Conservation (phyloP, 1,140 invertebrate genomes). For the Chironomus tepperi region DNA sequence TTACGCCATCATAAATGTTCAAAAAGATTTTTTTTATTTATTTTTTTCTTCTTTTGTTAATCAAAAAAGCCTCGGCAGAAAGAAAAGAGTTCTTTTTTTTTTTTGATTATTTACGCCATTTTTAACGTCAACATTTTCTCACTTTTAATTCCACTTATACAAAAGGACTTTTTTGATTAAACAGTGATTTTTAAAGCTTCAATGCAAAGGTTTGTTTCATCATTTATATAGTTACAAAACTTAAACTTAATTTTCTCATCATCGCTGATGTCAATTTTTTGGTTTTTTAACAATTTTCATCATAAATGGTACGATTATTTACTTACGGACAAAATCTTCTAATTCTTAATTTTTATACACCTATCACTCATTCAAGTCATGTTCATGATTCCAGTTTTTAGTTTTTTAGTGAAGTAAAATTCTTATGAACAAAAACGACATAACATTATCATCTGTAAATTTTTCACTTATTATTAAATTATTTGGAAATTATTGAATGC, state of each 20-base stretch:
- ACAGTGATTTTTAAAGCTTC: conserved; percentile 10
- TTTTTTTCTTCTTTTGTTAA: no score
- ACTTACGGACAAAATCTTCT: not conserved
- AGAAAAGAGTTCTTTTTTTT: not conserved
- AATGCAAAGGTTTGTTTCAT: conserved; percentile 15
- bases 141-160: not conserved
- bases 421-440: no score
- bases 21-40: no score
- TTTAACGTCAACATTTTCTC: not conserved
- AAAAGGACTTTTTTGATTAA: no score
- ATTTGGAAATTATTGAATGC: conserved; percentile 50
- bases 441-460: no score
- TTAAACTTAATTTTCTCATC: not conserved
- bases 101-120: not conserved
- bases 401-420: no score
- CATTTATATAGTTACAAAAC: conserved; percentile 9
- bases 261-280: not conserved
- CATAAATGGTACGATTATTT: not conserved
- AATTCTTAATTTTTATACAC: no score
- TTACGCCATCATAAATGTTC: no score
- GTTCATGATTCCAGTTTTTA: no score
- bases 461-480: no score
- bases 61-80: not conserved
- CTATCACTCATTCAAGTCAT: no score
- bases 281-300: not conserved